phyloP scores from a whole-genome alignment of 2,888 invertebrate species.

The Tiliacea aurago region DNA sequence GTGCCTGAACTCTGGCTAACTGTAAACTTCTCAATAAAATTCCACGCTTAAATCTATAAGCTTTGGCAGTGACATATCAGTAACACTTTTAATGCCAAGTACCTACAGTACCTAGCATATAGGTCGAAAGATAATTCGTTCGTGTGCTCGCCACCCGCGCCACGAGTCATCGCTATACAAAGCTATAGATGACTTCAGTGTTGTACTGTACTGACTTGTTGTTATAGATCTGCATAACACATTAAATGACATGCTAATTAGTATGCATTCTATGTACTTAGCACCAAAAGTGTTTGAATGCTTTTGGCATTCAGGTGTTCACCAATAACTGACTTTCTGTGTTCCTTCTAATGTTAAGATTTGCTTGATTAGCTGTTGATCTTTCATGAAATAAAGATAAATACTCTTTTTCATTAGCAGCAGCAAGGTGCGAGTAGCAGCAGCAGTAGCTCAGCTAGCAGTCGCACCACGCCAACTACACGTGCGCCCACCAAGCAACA shows the following conservation, averaged over 20 bases:
- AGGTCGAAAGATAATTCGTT: too few species aligned
- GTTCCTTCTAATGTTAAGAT: background rate
- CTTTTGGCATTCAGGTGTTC: background rate
- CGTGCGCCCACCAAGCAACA: constrained; percentile 80
- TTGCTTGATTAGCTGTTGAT: background rate
- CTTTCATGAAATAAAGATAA: background rate
- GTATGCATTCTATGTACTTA: too few species aligned
- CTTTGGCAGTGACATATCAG: background rate
- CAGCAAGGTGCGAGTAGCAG: constrained; percentile 52
- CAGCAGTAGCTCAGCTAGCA: constrained; percentile 72
- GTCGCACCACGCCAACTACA: constrained; percentile 75
- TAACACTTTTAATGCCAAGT: too few species aligned
- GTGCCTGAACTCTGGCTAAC: too few species aligned
- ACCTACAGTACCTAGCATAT: too few species aligned
- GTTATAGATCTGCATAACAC: too few species aligned
- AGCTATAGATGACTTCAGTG: too few species aligned
- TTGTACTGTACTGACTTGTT: too few species aligned
- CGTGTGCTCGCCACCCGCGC: too few species aligned
- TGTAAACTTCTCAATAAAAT: background rate
- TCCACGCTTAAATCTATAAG: background rate
- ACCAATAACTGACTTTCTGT: background rate
- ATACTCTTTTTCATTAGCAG: background rate
- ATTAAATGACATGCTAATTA: too few species aligned
- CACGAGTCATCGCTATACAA: too few species aligned
- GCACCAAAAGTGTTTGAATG: background rate